Evolutionary conservation across 2,888 invertebrate genomes (phyloP).

Genomic region (Drosophila testacea): DNA sequence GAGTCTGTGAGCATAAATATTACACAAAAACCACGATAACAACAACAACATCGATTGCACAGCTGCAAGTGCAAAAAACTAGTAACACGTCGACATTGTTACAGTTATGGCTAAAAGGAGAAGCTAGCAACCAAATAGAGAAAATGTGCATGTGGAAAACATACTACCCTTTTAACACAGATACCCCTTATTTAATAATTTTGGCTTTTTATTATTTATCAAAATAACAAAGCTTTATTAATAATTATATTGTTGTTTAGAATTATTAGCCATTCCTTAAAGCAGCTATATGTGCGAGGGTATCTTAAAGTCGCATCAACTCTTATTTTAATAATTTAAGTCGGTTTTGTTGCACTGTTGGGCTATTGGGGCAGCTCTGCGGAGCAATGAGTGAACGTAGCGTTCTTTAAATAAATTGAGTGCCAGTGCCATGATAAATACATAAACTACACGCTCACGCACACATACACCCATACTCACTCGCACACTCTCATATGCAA

Average conservation of each 20-base stretch:
- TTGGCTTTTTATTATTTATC: no score
- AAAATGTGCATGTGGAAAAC: background rate
- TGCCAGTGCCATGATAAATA: slow-evolving; percentile 65
- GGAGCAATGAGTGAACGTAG: slow-evolving; percentile 52
- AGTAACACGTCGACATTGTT: slow-evolving; percentile 25
- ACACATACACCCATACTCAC: slow-evolving; percentile 10
- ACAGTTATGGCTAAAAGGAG: slow-evolving; percentile 30
- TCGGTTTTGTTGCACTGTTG: slow-evolving; percentile 27
- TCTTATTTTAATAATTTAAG: slow-evolving; percentile 13
- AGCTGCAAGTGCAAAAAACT: slow-evolving; percentile 38
- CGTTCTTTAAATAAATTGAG: slow-evolving; percentile 80
- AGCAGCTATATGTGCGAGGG: background rate
- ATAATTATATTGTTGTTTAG: background rate
- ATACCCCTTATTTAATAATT: no score
- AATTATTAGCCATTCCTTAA: background rate
- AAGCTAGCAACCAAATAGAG: slow-evolving; percentile 14
- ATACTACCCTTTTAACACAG: background rate
- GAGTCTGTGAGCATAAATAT: slow-evolving; percentile 51
- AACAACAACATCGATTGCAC: slow-evolving; percentile 29
- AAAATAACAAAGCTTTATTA: background rate
- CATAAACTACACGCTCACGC: slow-evolving; percentile 36
- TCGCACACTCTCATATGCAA: slow-evolving; percentile 63
- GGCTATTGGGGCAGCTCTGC: slow-evolving; percentile 33
- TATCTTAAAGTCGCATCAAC: slow-evolving; percentile 1
- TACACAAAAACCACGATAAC: slow-evolving; percentile 16